Conservation (phyloP, 2,797 vertebrate species). For the Fistularia tabacaria region DNA sequence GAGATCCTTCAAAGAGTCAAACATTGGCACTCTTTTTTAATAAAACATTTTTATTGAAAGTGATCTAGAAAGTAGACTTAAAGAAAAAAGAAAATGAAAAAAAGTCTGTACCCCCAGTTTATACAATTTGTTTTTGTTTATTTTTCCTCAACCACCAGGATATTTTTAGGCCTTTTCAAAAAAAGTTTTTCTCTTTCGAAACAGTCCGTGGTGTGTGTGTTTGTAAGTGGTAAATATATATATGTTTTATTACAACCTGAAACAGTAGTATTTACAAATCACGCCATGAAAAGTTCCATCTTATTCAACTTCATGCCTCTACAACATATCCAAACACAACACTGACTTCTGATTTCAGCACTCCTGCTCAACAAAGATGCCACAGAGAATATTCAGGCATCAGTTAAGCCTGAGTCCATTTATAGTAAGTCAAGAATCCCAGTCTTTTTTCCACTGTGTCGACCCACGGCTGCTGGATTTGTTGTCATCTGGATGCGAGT, state of each 20-base stretch:
- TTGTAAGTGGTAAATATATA: too few relatives aligned
- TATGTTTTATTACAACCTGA: constrained; percentile 53
- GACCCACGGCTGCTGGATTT: neutral
- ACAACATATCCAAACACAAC: constrained; percentile 22
- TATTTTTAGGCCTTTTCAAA: constrained; percentile 2
- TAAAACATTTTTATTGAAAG: constrained; percentile 76
- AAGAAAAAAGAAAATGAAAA: constrained; percentile 32
- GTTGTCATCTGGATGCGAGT: constrained; percentile 2
- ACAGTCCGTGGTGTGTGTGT: constrained; percentile 30
- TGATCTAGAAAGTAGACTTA: constrained; percentile 68
- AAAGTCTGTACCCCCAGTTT: constrained; percentile 18
- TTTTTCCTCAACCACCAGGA: constrained; percentile 21
- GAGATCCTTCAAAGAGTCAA: neutral
- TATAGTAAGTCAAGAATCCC: too few relatives aligned
- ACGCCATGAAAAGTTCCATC: constrained; percentile 48
- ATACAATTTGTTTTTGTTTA: constrained; percentile 28
- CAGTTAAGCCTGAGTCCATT: constrained; percentile 11
- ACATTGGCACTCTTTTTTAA: neutral
- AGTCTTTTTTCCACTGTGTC: neutral
- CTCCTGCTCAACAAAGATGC: constrained; percentile 27
- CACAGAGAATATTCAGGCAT: constrained; percentile 9
- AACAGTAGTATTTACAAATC: constrained; percentile 70
- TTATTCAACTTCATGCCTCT: constrained; percentile 17
- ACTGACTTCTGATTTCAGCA: constrained; percentile 6
- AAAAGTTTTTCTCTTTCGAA: constrained; percentile 29